Conservation (phyloP, 2,797 vertebrate genomes). For the Masticophis lateralis region DNA sequence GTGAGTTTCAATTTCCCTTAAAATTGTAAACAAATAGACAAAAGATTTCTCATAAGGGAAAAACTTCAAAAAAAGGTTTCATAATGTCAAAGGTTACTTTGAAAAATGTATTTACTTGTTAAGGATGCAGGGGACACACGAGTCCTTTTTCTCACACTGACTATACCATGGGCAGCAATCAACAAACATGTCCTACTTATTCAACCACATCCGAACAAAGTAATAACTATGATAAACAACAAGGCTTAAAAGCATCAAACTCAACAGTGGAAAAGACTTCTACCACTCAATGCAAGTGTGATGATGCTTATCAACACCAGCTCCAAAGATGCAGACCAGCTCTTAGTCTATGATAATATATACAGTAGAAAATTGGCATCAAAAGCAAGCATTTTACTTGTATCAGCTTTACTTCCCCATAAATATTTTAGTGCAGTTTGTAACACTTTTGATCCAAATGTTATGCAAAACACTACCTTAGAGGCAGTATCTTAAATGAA, state of each 20-base stretch:
- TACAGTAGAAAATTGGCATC: neutral
- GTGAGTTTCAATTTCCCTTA: neutral
- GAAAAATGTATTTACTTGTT: neutral
- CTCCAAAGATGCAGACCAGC: neutral
- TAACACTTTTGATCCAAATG: slow-evolving; percentile 27
- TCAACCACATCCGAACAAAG: neutral
- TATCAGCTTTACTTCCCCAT: slow-evolving; percentile 27
- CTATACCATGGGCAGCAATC: neutral
- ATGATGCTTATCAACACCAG: neutral
- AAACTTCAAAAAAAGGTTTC: neutral
- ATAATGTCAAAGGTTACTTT: neutral
- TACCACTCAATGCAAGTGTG: neutral
- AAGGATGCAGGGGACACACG: neutral
- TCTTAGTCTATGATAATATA: neutral
- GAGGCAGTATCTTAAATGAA: slow-evolving; percentile 39
- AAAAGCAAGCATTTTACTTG: neutral
- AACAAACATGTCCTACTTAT: neutral
- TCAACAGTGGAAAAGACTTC: neutral
- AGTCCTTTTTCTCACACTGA: neutral
- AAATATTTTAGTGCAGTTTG: neutral
- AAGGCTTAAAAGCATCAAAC: neutral
- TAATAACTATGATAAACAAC: neutral
- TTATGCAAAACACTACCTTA: slow-evolving; percentile 53
- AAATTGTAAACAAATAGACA: neutral
- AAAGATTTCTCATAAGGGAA: neutral